Evolutionary conservation across 2,888 invertebrate genomes (phyloP).

Genomic region (Chymomyza amoena): DNA sequence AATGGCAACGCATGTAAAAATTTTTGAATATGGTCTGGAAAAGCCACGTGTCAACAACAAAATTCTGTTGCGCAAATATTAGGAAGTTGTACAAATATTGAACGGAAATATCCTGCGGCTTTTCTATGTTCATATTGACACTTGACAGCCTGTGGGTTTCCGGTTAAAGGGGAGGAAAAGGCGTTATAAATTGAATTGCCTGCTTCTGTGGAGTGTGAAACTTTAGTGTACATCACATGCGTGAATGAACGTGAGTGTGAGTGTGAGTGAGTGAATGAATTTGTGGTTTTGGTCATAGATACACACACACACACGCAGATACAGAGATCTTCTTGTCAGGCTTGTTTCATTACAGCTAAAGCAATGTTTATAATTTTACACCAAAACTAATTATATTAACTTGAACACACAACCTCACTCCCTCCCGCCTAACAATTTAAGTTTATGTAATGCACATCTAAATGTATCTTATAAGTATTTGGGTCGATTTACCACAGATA

Average conservation of each 20-base stretch:
- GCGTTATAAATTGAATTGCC: background rate
- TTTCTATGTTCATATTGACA: conserved; percentile 39
- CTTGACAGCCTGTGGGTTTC: conserved; percentile 8
- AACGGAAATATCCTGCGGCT: conserved; percentile 67
- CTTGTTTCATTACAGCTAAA: conserved; percentile 30
- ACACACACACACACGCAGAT: conserved; percentile 41
- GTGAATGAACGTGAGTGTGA: background rate
- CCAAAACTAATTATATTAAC: conserved; percentile 68
- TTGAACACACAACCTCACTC: too few species aligned
- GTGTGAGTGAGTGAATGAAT: background rate
- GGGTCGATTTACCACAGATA: background rate
- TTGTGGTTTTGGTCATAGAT: conserved; percentile 26
- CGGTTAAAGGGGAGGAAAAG: conserved; percentile 1
- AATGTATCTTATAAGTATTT: conserved; percentile 25
- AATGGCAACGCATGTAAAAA: background rate
- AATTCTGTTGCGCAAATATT: conserved; percentile 54
- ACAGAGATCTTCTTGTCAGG: conserved; percentile 18
- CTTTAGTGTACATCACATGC: conserved; percentile 26
- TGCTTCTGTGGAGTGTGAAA: conserved; percentile 18
- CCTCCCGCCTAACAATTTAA: conserved; percentile 40
- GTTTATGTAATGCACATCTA: conserved; percentile 64
- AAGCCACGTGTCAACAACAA: conserved; percentile 33
- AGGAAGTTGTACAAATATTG: conserved; percentile 65
- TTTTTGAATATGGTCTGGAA: background rate
- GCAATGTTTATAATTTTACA: conserved; percentile 57